Evolutionary conservation across 2,888 invertebrate genomes (phyloP).

Genomic region (Thecocarcelia acutangulata): DNA sequence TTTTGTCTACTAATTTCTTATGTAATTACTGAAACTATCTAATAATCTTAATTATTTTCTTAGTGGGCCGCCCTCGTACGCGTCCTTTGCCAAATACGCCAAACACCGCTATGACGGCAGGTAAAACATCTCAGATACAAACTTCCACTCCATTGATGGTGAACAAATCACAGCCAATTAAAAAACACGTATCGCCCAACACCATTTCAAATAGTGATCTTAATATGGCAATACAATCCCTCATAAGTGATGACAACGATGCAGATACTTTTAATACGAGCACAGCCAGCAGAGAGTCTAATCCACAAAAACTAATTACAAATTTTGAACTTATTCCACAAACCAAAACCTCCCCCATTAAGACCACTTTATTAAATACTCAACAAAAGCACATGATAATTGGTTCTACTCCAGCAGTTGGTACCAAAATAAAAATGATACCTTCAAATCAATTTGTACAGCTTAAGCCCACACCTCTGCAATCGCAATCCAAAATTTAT

Average conservation of each 20-base stretch:
- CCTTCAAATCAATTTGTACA: constrained; percentile 80
- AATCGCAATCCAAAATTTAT: constrained; percentile 79
- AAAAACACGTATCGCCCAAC: constrained; percentile 51
- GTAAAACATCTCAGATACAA: constrained; percentile 56
- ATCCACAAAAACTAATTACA: constrained; percentile 71
- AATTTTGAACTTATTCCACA: constrained; percentile 75
- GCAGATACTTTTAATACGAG: constrained; percentile 69
- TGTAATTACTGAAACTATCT: background rate
- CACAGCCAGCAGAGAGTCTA: constrained; percentile 62
- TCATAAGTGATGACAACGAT: constrained; percentile 77
- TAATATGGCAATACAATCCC: constrained; percentile 80
- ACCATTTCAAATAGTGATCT: constrained; percentile 76
- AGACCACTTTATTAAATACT: constrained; percentile 66
- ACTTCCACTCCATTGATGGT: constrained; percentile 41
- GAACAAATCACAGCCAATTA: constrained; percentile 32
- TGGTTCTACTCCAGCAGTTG: constrained; percentile 69
- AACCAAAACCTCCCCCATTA: constrained; percentile 70
- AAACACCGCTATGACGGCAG: constrained; percentile 49
- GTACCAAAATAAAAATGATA: constrained; percentile 80
- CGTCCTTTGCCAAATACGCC: constrained; percentile 75
- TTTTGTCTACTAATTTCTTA: background rate
- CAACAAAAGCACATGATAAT: constrained; percentile 68
- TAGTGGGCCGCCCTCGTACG: constrained; percentile 83
- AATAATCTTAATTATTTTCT: constrained; percentile 18
- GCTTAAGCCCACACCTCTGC: constrained; percentile 75